Evolutionary conservation across 2,888 invertebrate species (phyloP).

Genomic region (Mythimna pallens): DNA sequence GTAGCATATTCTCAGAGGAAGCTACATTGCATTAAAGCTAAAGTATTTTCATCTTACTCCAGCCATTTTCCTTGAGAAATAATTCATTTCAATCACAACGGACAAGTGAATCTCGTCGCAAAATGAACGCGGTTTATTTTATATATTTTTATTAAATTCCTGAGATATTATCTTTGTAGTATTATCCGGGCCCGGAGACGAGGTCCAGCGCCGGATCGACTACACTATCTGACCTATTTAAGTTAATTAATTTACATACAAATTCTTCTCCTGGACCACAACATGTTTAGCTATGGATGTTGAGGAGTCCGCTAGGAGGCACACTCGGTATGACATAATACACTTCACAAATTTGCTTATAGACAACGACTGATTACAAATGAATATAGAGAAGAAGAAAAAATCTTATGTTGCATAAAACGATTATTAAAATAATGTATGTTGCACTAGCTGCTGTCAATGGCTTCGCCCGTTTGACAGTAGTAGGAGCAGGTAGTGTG

Average conservation of each 20-base stretch:
- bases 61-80: slow-evolving; percentile 53
- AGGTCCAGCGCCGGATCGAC: slow-evolving; percentile 10
- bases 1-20: slow-evolving; percentile 16
- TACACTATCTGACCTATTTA: slow-evolving; percentile 17
- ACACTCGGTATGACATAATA: too few species aligned
- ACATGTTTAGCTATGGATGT: too few species aligned
- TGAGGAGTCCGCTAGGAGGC: too few species aligned
- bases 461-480: too few species aligned
- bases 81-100: slow-evolving; percentile 58
- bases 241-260: slow-evolving; percentile 6
- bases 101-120: slow-evolving; percentile 55
- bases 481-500: too few species aligned
- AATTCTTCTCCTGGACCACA: background rate
- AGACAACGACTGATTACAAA: too few species aligned
- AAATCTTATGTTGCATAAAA: background rate
- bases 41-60: slow-evolving; percentile 47
- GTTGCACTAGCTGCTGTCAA: too few species aligned
- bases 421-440: background rate
- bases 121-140: slow-evolving; percentile 54
- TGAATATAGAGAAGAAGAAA: too few species aligned
- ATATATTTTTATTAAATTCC: slow-evolving; percentile 58
- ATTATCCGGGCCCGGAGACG: background rate
- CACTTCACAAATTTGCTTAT: too few species aligned
- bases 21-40: slow-evolving; percentile 41
- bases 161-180: slow-evolving; percentile 35